Evolutionary conservation across 2,797 vertebrate genomes (phyloP).

Genomic region (Sebastes diploproa): DNA sequence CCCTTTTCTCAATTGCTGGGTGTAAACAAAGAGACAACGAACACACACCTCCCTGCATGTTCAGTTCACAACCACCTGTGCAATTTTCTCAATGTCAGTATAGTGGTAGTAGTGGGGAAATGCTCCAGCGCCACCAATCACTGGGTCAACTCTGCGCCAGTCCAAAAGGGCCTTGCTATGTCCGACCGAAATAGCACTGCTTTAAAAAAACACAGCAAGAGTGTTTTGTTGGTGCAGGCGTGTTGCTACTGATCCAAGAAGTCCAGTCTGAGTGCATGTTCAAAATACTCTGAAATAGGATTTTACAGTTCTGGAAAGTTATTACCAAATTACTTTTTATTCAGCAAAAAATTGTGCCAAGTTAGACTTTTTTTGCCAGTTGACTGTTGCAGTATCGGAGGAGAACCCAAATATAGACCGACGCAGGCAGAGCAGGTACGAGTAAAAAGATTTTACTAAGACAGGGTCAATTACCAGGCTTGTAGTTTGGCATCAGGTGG

Average conservation of each 20-base stretch:
- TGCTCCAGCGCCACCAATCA: constrained; percentile 30
- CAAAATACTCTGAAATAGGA: neutral
- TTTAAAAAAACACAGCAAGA: neutral
- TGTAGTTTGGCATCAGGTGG: neutral
- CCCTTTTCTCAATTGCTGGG: constrained; percentile 23
- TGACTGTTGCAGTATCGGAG: neutral
- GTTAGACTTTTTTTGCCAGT: neutral
- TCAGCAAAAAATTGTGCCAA: neutral
- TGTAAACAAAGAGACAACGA: constrained; percentile 38
- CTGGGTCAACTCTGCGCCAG: constrained; percentile 5
- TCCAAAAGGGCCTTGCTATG: constrained; percentile 14
- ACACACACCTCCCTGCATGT: neutral
- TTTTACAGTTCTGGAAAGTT: neutral
- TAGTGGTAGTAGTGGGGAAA: constrained; percentile 25
- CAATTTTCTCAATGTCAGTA: constrained; percentile 25
- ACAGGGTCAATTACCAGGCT: neutral
- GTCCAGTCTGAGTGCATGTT: neutral
- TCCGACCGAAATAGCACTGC: neutral
- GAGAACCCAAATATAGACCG: neutral
- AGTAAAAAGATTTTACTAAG: neutral
- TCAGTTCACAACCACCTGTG: constrained; percentile 15
- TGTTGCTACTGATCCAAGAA: neutral
- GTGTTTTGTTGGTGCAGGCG: neutral
- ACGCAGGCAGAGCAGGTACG: neutral
- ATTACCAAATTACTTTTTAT: neutral